Percentiles rank a stretch among this genome's conserved stretches.
Evolutionary conservation across 2,888 invertebrate species (phyloP).

Genomic region (Mythimna impura): DNA sequence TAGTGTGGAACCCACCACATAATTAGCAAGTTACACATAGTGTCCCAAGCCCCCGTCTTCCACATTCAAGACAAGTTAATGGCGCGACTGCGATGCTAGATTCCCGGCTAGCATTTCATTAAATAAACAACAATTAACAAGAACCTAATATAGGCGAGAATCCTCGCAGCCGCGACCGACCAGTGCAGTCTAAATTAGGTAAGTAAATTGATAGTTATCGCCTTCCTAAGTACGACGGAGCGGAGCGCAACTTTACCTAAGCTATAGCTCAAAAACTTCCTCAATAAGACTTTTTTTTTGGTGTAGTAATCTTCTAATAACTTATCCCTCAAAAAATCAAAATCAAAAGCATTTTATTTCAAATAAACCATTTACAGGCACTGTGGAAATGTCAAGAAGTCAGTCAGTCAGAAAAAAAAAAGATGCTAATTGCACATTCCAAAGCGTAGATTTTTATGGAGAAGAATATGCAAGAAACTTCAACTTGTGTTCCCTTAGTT

Average conservation of each 20-base stretch:
- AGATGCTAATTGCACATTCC: too few species aligned
- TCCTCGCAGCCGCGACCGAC: constrained; percentile 21
- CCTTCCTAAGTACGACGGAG: constrained; percentile 26
- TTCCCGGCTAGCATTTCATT: constrained; percentile 56
- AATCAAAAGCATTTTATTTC: too few species aligned
- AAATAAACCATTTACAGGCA: too few species aligned
- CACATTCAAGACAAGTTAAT: constrained; percentile 52
- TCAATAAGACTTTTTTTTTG: too few species aligned
- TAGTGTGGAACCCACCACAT: not conserved
- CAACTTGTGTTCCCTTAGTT: too few species aligned
- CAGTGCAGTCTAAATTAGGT: constrained; percentile 52
- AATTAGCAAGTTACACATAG: constrained; percentile 35
- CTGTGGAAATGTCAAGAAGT: too few species aligned
- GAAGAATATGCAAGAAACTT: too few species aligned
- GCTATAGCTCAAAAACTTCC: too few species aligned
- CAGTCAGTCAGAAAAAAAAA: too few species aligned
- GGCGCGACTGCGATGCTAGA: constrained; percentile 49
- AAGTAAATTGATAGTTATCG: constrained; percentile 59
- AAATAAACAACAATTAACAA: constrained; percentile 56
- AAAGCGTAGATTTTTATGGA: too few species aligned
- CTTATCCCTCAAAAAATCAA: too few species aligned
- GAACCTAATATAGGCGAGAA: constrained; percentile 41
- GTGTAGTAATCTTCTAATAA: too few species aligned
- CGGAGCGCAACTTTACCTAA: constrained; percentile 29
- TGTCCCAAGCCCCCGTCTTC: constrained; percentile 36